phyloP scores from a whole-genome alignment of 2,888 invertebrate genomes.

The Acleris laterana region DNA sequence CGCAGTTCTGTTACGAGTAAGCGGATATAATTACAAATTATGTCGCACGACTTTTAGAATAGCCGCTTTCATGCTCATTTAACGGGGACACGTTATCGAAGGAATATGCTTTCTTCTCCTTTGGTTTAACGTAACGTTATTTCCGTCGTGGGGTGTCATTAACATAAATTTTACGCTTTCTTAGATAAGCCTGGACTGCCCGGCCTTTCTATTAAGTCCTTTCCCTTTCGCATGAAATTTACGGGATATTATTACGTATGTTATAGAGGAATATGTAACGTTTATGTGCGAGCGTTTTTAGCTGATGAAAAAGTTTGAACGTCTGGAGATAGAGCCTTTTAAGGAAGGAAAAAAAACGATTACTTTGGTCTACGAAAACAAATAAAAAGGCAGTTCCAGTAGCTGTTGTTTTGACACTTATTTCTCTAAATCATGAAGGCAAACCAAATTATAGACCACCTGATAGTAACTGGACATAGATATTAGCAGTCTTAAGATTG shows the following conservation, averaged over 20 bases:
- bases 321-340: not conserved
- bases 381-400: too few species aligned
- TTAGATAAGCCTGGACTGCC: conserved; percentile 67
- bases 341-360: too few species aligned
- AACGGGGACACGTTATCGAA: conserved; percentile 67
- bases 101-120: conserved; percentile 58
- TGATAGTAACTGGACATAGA: too few species aligned
- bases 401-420: too few species aligned
- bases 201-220: conserved; percentile 65
- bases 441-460: too few species aligned
- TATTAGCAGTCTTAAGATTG: too few species aligned
- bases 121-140: conserved; percentile 69
- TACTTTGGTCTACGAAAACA: too few species aligned
- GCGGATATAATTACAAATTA: conserved; percentile 23
- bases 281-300: conserved; percentile 34
- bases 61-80: conserved; percentile 57
- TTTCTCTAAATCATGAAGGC: too few species aligned
- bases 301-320: conserved; percentile 5
- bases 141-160: conserved; percentile 68
- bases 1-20: not conserved
- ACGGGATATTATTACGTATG: conserved; percentile 62
- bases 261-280: conserved; percentile 51
- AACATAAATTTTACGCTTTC: conserved; percentile 77
- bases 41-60: conserved; percentile 49
- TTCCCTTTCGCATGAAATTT: conserved; percentile 57